Evolutionary conservation across 2,113 vertebrate species (phyloP), one percentile per base, ranked within the genome.

Genomic region (Panthera leo): DNA sequence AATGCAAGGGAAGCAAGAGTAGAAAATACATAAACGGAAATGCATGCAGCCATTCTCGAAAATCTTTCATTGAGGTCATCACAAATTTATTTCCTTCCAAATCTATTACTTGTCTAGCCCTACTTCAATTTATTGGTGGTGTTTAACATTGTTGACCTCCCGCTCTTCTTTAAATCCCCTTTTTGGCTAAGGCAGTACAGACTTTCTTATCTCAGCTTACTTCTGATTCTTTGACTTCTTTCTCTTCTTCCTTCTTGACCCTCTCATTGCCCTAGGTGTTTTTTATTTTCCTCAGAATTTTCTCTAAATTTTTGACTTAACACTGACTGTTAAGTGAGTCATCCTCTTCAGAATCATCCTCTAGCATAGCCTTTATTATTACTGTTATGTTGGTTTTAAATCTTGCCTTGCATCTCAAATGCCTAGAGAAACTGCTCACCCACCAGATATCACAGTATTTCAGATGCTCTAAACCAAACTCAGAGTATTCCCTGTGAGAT

Each of bases 1-100:
- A 96, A 39, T 73, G 21, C 8, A 82, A 67, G 51, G 42, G 42
- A 97, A 92, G 34, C 36, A 75, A 27, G 6, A 75, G 5, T 7
- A 87, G 87, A 94, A 84, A 79, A 27, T 51, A 14, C 5, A 82
- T 45, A 86, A 53, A 42, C 84, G 21, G 48, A 10, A 48, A 68
- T 85, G 13, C 27, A 34, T 29, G 31, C 19, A 63, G 10, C 2
- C 15, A 83, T n/a, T 65, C 39, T 93, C 39, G 39, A 85, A 97
- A 91, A 79, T 70, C n/a, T 94, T 25, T 86, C 71, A 79, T 45
- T 91, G 27, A 78, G 51, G 61, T 93, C 68, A 93, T 27, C 68
- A 80, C 18, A 68, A 79, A 86, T 82, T 58, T 79, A 92, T 90
- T 95, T 95, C 53, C 63, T 97, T 80, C 16, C 23, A 87, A 95